Evolutionary conservation across 2,113 vertebrate species (phyloP), one percentile per base, ranked within the genome.

Genomic region (Verasper variegatus): DNA sequence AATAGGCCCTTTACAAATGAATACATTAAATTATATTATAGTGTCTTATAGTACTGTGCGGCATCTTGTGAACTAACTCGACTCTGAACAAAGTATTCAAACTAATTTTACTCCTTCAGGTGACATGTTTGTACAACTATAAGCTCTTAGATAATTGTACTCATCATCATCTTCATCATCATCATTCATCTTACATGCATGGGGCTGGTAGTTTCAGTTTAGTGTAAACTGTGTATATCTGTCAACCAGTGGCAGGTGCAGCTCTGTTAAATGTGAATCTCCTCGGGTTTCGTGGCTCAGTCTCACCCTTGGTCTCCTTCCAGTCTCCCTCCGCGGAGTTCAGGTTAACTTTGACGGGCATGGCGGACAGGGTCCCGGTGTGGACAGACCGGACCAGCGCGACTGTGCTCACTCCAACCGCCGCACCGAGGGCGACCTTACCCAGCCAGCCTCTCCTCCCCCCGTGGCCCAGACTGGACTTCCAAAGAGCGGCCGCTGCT

Each of bases 231-330:
- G 49, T 18, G 42, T 45, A 45, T 8, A 10, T 37, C 35, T 47
- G 11, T 61, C 10, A 18, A 31, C 1, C 37, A 17, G 49, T 21
- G 54, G 61, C 45, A 78, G 47, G 14, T 58, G 71, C 31, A 64
- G 71, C 54, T 31, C 67, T 20, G 67, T 49, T 70, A 51, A 26
- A 74, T 20, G 68, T 76, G 67, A 45, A 49, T 6, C 58, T 63
- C 15, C 61, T 69, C 18, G 23, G 27, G 15, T 5, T 55, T 10
- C 20, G 8, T 26, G 56, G 21, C 47, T 51, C 47, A 6, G 47
- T 62, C 94, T 95, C 92, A 95, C 94, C 92, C 88, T 95, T 95
- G 59, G 78, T 89, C 65, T 92, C 51, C 62, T 85, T 89, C 94
- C 94, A 95, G 88, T 94, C 82, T 37, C 86, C 90, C 20, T 71